Evolutionary conservation across 1,140 invertebrate species (phyloP).

Genomic region (Atta colombica): DNA sequence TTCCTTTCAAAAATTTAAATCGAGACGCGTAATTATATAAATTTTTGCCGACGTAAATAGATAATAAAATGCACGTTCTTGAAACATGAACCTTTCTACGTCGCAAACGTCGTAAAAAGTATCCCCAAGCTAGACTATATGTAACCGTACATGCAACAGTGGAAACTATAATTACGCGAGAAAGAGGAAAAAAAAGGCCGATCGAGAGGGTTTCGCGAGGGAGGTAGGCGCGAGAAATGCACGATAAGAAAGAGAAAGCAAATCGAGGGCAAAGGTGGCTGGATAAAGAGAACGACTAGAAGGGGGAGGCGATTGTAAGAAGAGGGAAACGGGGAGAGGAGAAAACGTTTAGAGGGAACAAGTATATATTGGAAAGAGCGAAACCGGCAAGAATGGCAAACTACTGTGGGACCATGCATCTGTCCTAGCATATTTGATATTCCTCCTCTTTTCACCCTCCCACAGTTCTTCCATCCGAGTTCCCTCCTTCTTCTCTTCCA

Average conservation of each 20-base stretch:
- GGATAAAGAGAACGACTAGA: not conserved
- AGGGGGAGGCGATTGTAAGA: constrained; percentile 1
- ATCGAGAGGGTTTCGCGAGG: constrained; percentile 66
- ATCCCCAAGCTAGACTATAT: constrained; percentile 33
- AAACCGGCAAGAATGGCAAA: constrained; percentile 83
- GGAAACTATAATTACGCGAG: constrained; percentile 82
- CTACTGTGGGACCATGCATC: constrained; percentile 85
- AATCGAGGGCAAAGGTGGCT: not conserved
- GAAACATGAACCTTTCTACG: constrained; percentile 41
- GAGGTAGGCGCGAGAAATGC: constrained; percentile 65
- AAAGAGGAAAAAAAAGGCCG: constrained; percentile 27
- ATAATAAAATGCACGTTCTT: constrained; percentile 26
- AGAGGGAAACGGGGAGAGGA: constrained; percentile 55
- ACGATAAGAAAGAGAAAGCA: constrained; percentile 40
- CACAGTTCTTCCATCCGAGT: constrained; percentile 27
- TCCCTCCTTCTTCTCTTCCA: not conserved
- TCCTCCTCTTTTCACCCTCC: constrained; percentile 63
- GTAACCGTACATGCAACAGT: constrained; percentile 70
- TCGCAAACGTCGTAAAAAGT: constrained; percentile 49
- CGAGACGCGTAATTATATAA: not conserved
- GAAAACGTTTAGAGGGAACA: constrained; percentile 60
- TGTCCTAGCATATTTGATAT: constrained; percentile 86
- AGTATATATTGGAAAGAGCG: constrained; percentile 65
- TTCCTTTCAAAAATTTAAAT: not conserved
- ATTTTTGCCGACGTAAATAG: not conserved